These are phyloP conservation scores for Pentalonia nigronervosa DNA, from an alignment of 1,140 invertebrate species.

Conservation along the genomic window DNA sequence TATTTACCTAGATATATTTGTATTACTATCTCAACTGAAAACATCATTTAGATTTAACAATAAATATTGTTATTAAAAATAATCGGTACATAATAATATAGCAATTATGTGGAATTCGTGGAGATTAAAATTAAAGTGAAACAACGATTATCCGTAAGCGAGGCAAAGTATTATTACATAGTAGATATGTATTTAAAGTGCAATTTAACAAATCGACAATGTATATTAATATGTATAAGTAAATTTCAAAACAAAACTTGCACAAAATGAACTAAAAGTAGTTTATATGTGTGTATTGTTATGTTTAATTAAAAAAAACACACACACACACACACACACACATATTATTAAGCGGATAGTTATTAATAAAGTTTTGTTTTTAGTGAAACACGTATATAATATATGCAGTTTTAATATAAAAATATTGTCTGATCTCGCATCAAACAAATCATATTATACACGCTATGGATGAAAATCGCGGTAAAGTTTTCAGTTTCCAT, in stretches of 20 bases:
- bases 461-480: neutral
- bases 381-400: neutral
- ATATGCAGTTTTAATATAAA: neutral
- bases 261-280: neutral
- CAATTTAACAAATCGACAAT: neutral
- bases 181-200: neutral
- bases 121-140: neutral
- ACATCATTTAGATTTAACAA: no score
- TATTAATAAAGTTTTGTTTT: slow-evolving; percentile 19
- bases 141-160: neutral
- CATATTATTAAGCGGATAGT: neutral
- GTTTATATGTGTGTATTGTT: neutral
- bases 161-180: neutral
- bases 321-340: neutral
- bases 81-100: no score
- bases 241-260: neutral
- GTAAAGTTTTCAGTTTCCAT: neutral
- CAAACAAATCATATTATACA: neutral
- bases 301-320: neutral
- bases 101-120: neutral
- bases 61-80: no score
- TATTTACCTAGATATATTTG: no score
- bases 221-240: neutral
- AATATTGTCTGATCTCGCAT: neutral
- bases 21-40: no score